A percentile compares a stretch with the other conserved stretches of the same genome.
phyloP scores from a whole-genome alignment of 2,113 vertebrate genomes.

The Sturnira hondurensis region DNA sequence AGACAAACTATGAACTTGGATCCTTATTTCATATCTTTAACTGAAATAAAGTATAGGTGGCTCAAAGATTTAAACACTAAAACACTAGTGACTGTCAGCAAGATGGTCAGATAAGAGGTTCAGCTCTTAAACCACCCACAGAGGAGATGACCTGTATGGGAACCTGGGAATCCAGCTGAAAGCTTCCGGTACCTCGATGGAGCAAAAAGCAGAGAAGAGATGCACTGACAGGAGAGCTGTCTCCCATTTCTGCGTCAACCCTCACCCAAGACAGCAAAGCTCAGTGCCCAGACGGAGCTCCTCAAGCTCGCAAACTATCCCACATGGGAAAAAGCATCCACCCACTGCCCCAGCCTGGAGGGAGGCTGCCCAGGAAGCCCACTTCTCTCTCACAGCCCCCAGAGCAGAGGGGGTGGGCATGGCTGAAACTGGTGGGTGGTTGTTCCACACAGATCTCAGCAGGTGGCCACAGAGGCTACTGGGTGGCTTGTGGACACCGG shows the following conservation, averaged over 20 bases:
- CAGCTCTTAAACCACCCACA: neutral
- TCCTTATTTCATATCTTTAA: neutral
- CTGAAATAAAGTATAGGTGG: neutral
- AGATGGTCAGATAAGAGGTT: neutral
- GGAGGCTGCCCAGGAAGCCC: neutral
- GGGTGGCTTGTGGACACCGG: neutral
- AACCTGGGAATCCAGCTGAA: neutral
- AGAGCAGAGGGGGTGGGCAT: neutral
- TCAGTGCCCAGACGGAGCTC: neutral
- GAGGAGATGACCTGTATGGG: neutral
- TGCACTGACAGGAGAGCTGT: neutral
- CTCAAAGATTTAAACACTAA: slow-evolving; percentile 23
- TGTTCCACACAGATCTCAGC: neutral
- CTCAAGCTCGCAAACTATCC: neutral
- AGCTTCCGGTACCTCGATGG: neutral
- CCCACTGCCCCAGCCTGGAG: no score
- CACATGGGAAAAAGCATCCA: no score
- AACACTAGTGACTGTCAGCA: neutral
- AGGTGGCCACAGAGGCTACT: neutral
- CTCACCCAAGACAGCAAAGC: neutral
- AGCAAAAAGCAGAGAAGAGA: neutral
- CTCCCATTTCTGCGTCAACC: no score
- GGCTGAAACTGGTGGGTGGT: fast-evolving
- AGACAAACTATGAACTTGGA: neutral
- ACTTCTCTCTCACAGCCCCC: neutral